These are phyloP conservation scores for Craniophora ligustri DNA, from an alignment of 2,888 invertebrate genomes.

Conservation along the genomic window DNA sequence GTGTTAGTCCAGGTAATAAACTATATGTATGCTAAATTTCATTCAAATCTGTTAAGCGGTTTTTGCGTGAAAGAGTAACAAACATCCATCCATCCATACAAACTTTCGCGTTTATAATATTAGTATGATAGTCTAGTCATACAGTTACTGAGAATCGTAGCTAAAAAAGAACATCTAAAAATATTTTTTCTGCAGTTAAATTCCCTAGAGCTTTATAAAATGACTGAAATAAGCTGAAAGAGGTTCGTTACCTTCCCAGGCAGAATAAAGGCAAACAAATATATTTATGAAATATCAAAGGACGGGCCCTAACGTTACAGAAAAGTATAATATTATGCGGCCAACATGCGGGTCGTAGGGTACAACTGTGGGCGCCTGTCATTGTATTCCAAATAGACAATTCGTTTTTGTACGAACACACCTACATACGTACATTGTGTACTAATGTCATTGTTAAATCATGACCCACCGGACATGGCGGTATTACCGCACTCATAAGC, in stretches of 20 bases:
- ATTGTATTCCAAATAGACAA: constrained; percentile 34
- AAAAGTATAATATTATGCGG: constrained; percentile 13
- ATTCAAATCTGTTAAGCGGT: too few relatives aligned
- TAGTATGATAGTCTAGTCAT: too few relatives aligned
- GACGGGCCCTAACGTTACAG: constrained; percentile 1
- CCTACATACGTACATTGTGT: constrained; percentile 16
- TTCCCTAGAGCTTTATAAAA: constrained; percentile 15
- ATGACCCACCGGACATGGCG: constrained; percentile 30
- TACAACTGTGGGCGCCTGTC: constrained; percentile 26
- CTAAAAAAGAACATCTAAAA: neutral
- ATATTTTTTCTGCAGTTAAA: neutral
- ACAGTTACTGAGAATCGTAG: too few relatives aligned
- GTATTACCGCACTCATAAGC: constrained; percentile 51
- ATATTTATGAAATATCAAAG: neutral
- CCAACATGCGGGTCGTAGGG: constrained; percentile 13
- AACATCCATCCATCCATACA: too few relatives aligned
- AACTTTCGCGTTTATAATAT: too few relatives aligned
- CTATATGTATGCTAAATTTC: too few relatives aligned
- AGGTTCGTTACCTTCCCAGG: constrained; percentile 3
- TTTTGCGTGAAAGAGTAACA: too few relatives aligned
- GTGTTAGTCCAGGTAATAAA: too few relatives aligned
- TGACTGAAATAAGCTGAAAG: constrained; percentile 26
- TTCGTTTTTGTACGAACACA: constrained; percentile 23
- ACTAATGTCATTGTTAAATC: constrained; percentile 38
- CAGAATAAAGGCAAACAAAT: constrained; percentile 2